Conservation (phyloP, 2,888 invertebrate species). For the Nephrotoma appendiculata region DNA sequence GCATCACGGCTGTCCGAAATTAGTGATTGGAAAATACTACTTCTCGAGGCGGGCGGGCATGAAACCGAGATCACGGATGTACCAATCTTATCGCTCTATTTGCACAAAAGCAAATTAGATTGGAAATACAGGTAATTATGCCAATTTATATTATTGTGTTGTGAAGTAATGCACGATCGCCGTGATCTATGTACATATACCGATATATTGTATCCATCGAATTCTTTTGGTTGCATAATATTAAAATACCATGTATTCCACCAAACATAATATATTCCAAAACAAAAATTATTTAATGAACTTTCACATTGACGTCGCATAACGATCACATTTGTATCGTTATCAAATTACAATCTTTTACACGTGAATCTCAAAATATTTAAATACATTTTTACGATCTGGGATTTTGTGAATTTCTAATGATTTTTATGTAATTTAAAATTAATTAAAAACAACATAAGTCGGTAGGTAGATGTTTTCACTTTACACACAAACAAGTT, state of each 20-base stretch:
- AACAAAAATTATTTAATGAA: not conserved
- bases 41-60: slow-evolving; percentile 75
- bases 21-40: slow-evolving; percentile 59
- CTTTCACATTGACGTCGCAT: not conserved
- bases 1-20: slow-evolving; percentile 69
- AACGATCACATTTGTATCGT: not conserved
- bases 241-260: not conserved
- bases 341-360: not conserved
- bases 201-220: not conserved
- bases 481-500: not conserved
- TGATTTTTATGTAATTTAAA: not conserved
- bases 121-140: slow-evolving; percentile 66
- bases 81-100: slow-evolving; percentile 69
- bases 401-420: not conserved
- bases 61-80: slow-evolving; percentile 80
- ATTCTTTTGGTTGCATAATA: not conserved
- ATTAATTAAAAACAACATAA: not conserved
- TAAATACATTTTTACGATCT: not conserved
- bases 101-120: slow-evolving; percentile 80
- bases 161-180: not conserved
- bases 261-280: not conserved
- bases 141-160: not conserved
- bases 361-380: not conserved
- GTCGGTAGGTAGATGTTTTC: not conserved
- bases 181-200: too few relatives aligned